Percentiles rank a stretch among this genome's conserved stretches.
Conservation (phyloP, 2,888 invertebrate genomes). For the Gastracanthus pulcherrimus region DNA sequence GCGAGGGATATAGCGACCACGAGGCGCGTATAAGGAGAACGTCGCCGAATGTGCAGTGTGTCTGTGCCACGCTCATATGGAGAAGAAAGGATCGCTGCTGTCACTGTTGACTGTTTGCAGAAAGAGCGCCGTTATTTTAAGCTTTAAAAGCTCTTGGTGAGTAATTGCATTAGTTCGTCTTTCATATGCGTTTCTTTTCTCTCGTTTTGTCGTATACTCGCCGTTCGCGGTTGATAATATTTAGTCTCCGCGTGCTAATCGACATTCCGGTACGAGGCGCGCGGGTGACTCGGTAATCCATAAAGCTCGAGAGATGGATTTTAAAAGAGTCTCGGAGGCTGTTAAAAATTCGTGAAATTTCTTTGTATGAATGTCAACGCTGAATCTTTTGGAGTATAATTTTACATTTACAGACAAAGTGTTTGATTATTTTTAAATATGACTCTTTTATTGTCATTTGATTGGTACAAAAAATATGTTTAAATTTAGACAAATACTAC, state of each 20-base stretch:
- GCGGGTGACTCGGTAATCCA: neutral
- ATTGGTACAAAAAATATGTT: no score
- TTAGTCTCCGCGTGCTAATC: slow-evolving; percentile 60
- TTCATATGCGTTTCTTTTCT: slow-evolving; percentile 9
- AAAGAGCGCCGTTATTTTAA: slow-evolving; percentile 53
- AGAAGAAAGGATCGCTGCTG: slow-evolving; percentile 48
- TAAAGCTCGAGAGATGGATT: neutral
- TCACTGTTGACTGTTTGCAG: no score
- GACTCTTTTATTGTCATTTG: no score
- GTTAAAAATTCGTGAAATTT: no score
- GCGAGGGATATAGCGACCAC: neutral
- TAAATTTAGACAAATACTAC: no score
- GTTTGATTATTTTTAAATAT: no score
- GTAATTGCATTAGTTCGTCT: slow-evolving; percentile 45
- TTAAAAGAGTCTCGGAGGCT: no score
- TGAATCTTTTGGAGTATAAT: no score
- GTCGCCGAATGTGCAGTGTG: neutral
- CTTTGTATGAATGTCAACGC: no score
- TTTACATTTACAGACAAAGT: no score
- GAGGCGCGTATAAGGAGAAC: neutral
- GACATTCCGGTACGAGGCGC: slow-evolving; percentile 28
- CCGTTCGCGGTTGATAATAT: slow-evolving; percentile 52
- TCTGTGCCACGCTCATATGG: neutral
- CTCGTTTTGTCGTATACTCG: slow-evolving; percentile 18
- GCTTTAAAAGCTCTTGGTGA: slow-evolving; percentile 58